phyloP scores from a whole-genome alignment of 2,888 invertebrate species.

The Hirudinaria manillensis region DNA sequence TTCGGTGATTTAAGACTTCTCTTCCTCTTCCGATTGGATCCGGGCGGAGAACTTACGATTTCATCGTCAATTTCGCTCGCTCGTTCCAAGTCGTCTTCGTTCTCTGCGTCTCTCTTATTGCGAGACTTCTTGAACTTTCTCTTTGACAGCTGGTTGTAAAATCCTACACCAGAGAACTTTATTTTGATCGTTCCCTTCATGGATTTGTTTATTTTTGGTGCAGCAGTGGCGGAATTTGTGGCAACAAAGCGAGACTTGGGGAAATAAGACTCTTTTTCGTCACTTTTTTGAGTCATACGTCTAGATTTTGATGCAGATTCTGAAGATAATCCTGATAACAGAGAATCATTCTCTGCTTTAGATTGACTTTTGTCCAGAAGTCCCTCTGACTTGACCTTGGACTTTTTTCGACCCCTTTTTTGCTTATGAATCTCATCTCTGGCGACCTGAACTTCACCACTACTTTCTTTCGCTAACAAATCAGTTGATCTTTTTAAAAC shows the following conservation, averaged over 20 bases:
- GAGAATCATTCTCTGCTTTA: conserved; percentile 1
- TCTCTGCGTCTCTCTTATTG: background rate
- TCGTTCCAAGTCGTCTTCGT: background rate
- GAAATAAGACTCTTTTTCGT: conserved; percentile 18
- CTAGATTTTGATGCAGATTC: too few species aligned
- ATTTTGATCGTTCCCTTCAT: conserved; percentile 33
- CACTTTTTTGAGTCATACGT: background rate
- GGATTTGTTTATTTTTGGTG: conserved; percentile 17
- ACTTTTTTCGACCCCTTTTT: background rate
- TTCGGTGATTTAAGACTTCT: background rate
- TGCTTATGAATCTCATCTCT: background rate
- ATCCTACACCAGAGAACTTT: conserved; percentile 25
- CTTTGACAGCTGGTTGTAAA: conserved; percentile 19
- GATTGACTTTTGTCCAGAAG: background rate
- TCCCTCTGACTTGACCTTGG: conserved; percentile 20
- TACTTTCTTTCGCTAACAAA: conserved; percentile 3
- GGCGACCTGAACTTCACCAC: background rate
- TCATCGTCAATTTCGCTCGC: background rate
- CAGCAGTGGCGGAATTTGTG: conserved; percentile 1
- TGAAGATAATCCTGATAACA: background rate
- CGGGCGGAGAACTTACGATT: background rate
- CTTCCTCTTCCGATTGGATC: background rate
- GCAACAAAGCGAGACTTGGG: conserved; percentile 9
- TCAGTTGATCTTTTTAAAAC: conserved; percentile 23
- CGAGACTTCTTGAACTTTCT: conserved; percentile 18